A percentile compares a stretch with the other conserved stretches of the same genome.
Evolutionary conservation across 2,797 vertebrate species (phyloP).

Genomic region (Microchirus variegatus): DNA sequence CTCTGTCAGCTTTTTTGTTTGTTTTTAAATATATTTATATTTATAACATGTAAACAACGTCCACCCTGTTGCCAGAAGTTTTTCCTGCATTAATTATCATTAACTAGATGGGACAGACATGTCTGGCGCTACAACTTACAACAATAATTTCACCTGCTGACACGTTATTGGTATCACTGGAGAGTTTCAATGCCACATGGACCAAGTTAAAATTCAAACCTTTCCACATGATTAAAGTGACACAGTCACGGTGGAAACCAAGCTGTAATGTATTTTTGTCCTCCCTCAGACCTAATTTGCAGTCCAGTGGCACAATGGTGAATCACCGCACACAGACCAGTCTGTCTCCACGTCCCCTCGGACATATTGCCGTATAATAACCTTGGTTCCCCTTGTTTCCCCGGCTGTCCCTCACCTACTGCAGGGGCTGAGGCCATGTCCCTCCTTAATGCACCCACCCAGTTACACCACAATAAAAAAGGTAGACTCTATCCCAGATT

Average conservation of each 20-base stretch:
- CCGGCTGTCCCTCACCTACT: conserved; percentile 21
- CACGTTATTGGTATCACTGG: conserved; percentile 16
- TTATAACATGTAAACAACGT: no score
- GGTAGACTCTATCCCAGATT: background rate
- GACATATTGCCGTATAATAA: conserved; percentile 56
- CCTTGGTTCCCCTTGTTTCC: conserved; percentile 54
- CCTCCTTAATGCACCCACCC: conserved; percentile 9
- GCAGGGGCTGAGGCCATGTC: conserved; percentile 7
- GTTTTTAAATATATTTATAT: no score
- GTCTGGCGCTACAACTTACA: conserved; percentile 10
- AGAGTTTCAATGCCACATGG: conserved; percentile 27
- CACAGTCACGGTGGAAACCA: conserved; percentile 36
- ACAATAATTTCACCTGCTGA: conserved; percentile 10
- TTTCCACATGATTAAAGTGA: conserved; percentile 44
- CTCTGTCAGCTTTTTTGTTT: no score
- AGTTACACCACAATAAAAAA: conserved; percentile 1
- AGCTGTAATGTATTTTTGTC: conserved; percentile 44
- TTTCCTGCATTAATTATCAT: background rate
- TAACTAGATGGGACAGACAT: conserved; percentile 16
- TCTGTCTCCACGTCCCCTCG: conserved; percentile 45
- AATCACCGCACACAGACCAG: conserved; percentile 50
- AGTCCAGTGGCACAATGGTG: conserved; percentile 53
- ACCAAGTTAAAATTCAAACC: conserved; percentile 21
- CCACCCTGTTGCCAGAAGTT: no score
- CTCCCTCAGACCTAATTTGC: conserved; percentile 54